phyloP scores from a whole-genome alignment of 30 jellyfish, hydroid and myxozoan species.

The Cassiopea xamachana region DNA sequence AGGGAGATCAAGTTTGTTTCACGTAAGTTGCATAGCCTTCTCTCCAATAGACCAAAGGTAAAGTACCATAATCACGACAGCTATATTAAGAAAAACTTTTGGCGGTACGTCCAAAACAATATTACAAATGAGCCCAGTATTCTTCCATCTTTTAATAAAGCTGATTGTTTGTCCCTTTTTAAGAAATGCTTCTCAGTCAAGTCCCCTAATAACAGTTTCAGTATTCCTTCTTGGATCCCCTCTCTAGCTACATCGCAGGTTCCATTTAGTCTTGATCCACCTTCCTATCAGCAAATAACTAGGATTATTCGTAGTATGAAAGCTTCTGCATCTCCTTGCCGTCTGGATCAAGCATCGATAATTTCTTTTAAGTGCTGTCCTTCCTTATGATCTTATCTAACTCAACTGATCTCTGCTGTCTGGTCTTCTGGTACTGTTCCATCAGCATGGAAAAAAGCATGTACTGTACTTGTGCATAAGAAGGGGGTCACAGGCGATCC shows the following conservation, averaged over 20 bases:
- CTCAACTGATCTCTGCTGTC: background rate
- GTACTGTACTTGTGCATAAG: too few relatives aligned
- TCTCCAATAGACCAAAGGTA: too few relatives aligned
- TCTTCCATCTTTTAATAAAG: too few relatives aligned
- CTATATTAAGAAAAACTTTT: background rate
- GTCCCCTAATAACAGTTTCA: constrained; percentile 7
- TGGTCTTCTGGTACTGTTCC: background rate
- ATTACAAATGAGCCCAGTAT: too few relatives aligned
- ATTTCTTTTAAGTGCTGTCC: too few relatives aligned
- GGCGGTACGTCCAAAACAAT: background rate
- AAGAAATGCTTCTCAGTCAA: background rate
- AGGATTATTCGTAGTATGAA: constrained; percentile 15
- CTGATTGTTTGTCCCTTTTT: too few relatives aligned
- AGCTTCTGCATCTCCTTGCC: constrained; percentile 11
- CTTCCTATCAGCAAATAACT: constrained; percentile 3
- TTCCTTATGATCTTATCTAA: background rate
- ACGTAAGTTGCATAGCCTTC: too few relatives aligned
- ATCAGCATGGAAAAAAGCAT: too few relatives aligned
- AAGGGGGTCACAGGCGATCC: background rate
- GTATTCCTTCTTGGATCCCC: constrained; percentile 16
- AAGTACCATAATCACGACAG: too few relatives aligned
- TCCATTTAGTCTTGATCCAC: background rate
- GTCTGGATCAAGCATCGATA: too few relatives aligned
- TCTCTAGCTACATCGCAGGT: background rate
- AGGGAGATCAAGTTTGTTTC: too few relatives aligned